phyloP scores from a whole-genome alignment of 2,797 vertebrate species.

The Muscicapa comitata region DNA sequence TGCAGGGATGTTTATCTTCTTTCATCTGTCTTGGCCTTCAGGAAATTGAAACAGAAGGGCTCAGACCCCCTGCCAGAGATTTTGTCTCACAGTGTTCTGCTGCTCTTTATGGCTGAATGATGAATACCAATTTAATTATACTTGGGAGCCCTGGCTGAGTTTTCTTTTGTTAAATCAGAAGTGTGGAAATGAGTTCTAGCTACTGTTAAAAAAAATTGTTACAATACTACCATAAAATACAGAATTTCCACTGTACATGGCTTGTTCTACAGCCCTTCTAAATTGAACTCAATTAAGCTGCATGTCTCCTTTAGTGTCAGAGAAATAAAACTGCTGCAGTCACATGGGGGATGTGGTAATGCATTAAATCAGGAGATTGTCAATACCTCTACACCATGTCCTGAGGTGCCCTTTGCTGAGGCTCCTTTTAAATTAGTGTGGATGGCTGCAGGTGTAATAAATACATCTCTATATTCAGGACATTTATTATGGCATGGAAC shows the following conservation, averaged over 20 bases:
- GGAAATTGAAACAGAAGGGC: slow-evolving; percentile 34
- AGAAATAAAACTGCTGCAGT: neutral
- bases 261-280: slow-evolving; percentile 28
- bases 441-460: neutral
- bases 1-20: slow-evolving; percentile 8
- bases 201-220: slow-evolving; percentile 25
- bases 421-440: neutral
- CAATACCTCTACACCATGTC: neutral
- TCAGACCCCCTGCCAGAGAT: neutral
- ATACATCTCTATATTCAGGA: neutral
- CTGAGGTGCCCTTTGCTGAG: neutral
- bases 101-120: neutral
- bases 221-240: neutral
- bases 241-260: neutral
- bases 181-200: slow-evolving; percentile 45
- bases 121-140: slow-evolving; percentile 45
- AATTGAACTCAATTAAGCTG: slow-evolving; percentile 32
- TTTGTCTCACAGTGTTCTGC: neutral
- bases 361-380: slow-evolving; percentile 24
- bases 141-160: neutral
- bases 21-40: neutral
- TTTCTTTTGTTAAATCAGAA: slow-evolving; percentile 36
- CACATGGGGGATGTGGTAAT: neutral
- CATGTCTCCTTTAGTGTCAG: neutral
- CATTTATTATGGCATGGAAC: neutral